phyloP scores from a whole-genome alignment of 2,113 vertebrate species.

The Bagarius yarrelli region DNA sequence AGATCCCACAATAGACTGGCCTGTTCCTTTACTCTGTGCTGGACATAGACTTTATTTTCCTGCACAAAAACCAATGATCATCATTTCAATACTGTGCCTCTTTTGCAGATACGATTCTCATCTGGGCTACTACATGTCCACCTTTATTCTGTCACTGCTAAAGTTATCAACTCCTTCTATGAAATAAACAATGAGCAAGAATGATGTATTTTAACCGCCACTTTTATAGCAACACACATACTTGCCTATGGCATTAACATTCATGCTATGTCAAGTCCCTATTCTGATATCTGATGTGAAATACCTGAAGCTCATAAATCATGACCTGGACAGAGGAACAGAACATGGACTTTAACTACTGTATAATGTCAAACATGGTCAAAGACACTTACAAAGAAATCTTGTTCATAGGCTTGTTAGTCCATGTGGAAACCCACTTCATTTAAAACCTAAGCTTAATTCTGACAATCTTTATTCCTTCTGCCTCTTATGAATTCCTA shows the following conservation, averaged over 20 bases:
- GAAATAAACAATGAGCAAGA: not conserved
- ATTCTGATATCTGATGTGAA: not conserved
- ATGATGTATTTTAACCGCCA: not conserved
- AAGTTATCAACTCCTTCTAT: not conserved
- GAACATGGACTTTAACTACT: not conserved
- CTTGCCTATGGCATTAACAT: not conserved
- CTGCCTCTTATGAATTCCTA: no score
- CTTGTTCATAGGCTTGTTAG: no score
- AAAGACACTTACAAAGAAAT: not conserved
- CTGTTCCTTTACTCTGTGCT: slow-evolving; percentile 80
- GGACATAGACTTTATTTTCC: slow-evolving; percentile 91
- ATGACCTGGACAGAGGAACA: not conserved
- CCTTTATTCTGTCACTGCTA: not conserved
- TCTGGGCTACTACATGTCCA: not conserved
- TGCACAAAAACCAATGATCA: slow-evolving; percentile 53
- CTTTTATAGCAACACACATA: not conserved
- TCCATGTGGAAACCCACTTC: no score
- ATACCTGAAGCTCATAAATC: not conserved
- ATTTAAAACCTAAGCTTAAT: no score
- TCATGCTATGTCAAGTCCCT: no score
- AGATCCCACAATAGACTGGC: slow-evolving; percentile 82
- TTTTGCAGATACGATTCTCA: not conserved
- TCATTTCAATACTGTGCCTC: not conserved
- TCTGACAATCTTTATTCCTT: no score
- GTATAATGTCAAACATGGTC: not conserved